Percentiles rank a stretch among this genome's conserved stretches.
Conservation (phyloP, 2,113 vertebrate genomes). For the Alligator mississippiensis region DNA sequence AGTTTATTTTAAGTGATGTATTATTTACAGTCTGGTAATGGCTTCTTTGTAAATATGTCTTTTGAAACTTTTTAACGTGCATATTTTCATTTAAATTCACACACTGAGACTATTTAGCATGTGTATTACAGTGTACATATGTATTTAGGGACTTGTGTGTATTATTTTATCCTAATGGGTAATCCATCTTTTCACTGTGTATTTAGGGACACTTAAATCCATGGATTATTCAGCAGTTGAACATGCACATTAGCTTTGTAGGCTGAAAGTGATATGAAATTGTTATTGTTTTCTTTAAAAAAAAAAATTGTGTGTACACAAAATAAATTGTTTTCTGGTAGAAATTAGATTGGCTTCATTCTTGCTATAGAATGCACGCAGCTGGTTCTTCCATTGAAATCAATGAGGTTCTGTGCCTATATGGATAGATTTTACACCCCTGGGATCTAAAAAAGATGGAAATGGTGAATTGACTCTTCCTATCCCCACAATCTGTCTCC, state of each 20-base stretch:
- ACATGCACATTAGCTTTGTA: slow-evolving; percentile 13
- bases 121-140: slow-evolving; percentile 61
- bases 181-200: slow-evolving; percentile 70
- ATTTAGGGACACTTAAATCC: slow-evolving; percentile 72
- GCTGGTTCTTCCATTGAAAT: neutral
- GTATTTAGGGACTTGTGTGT: slow-evolving; percentile 71
- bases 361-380: neutral
- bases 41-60: slow-evolving; percentile 62
- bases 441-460: neutral
- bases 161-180: slow-evolving; percentile 74
- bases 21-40: slow-evolving; percentile 71
- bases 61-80: slow-evolving; percentile 64
- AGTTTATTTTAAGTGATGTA: slow-evolving; percentile 67
- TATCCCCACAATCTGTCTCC: rapidly evolving
- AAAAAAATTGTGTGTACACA: neutral
- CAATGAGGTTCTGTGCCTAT: neutral
- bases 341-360: neutral
- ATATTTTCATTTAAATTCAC: slow-evolving; percentile 67
- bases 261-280: slow-evolving; percentile 48
- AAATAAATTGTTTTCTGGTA: neutral
- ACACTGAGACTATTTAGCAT: slow-evolving; percentile 59
- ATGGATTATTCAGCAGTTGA: slow-evolving; percentile 67
- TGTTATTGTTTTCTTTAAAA: neutral
- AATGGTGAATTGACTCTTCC: rapidly evolving
- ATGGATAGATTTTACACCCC: neutral